phyloP scores from a whole-genome alignment of 2,888 invertebrate genomes.

The Trissolcus japonicus region DNA sequence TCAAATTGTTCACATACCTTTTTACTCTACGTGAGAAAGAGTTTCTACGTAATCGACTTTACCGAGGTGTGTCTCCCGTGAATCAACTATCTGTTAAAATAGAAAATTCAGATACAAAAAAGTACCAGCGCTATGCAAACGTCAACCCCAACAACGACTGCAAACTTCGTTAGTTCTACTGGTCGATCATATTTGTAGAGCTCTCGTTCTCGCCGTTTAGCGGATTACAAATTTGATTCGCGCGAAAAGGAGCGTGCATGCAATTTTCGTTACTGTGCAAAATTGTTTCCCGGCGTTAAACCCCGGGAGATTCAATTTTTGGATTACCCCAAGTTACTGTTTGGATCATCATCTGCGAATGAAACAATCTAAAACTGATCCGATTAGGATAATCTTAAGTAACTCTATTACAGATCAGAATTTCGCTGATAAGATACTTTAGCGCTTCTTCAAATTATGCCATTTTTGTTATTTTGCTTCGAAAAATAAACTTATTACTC shows the following conservation, averaged over 20 bases:
- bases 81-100: conserved; percentile 44
- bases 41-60: conserved; percentile 51
- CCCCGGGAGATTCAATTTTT: conserved; percentile 19
- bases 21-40: conserved; percentile 28
- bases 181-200: conserved; percentile 38
- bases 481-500: too few species aligned
- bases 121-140: conserved; percentile 30
- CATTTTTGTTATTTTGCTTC: neutral
- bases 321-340: conserved; percentile 39
- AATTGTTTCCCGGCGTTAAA: conserved; percentile 15
- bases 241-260: neutral
- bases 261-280: conserved; percentile 11
- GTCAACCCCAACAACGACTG: conserved; percentile 40
- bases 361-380: conserved; percentile 29
- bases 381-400: conserved; percentile 45
- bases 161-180: conserved; percentile 48
- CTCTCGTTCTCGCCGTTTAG: conserved; percentile 12
- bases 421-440: conserved; percentile 9
- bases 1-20: conserved; percentile 28
- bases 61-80: conserved; percentile 27
- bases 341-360: conserved; percentile 21
- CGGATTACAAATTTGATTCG: conserved; percentile 28
- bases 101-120: conserved; percentile 40
- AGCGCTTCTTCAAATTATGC: neutral
- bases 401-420: conserved; percentile 29